Evolutionary conservation across 2,113 vertebrate genomes (phyloP).

Genomic region (Austrofundulus limnaeus): DNA sequence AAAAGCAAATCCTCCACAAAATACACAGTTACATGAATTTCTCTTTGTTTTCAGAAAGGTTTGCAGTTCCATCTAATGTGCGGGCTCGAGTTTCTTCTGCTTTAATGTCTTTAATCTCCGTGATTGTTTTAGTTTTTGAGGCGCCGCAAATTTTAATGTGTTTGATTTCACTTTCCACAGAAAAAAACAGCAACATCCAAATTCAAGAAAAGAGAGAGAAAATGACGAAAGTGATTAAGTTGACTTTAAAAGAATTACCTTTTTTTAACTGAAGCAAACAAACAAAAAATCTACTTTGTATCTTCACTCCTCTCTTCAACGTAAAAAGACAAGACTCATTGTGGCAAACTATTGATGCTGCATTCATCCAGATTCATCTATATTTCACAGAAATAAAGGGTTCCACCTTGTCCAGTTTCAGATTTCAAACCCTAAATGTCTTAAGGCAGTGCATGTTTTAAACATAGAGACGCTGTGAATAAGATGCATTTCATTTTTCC

Average conservation of each 20-base stretch:
- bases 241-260: neutral
- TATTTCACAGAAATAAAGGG: neutral
- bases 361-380: neutral
- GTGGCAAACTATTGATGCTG: neutral
- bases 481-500: constrained; percentile 56
- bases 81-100: neutral
- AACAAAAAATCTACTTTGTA: neutral
- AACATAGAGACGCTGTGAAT: constrained; percentile 57
- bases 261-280: neutral
- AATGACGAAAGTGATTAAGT: no score
- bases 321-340: neutral
- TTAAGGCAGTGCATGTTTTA: constrained; percentile 46
- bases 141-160: no score
- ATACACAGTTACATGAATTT: no score
- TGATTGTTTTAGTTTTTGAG: neutral
- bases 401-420: constrained; percentile 11
- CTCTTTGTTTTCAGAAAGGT: neutral
- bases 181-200: no score
- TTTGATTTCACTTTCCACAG: no score
- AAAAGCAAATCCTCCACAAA: constrained; percentile 10
- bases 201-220: no score
- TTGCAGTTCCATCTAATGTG: neutral
- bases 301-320: neutral
- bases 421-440: constrained; percentile 30
- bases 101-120: neutral